Conservation (phyloP, 1,140 invertebrate species). For the Drosophila tropicalis region DNA sequence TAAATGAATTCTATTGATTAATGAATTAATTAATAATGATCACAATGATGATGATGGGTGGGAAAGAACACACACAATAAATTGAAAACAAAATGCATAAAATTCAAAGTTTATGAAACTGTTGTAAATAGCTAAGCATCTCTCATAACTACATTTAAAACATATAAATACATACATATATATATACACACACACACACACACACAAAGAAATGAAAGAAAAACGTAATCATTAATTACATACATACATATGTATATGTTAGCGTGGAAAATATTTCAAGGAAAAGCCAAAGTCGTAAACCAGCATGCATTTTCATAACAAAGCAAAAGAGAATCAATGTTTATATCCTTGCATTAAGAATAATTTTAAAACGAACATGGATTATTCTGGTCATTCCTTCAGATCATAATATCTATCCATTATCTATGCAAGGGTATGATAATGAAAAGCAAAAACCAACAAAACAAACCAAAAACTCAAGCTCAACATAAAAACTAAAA, state of each 20-base stretch:
- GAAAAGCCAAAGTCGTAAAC: constrained; percentile 73
- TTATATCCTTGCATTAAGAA: neutral
- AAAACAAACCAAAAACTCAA: constrained; percentile 9
- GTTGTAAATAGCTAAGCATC: constrained; percentile 75
- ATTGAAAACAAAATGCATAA: constrained; percentile 30
- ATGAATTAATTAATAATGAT: constrained; percentile 19
- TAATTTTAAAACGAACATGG: no score
- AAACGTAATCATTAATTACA: constrained; percentile 61
- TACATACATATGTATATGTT: no score
- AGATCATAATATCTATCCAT: no score
- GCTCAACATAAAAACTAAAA: constrained; percentile 41
- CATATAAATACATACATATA: constrained; percentile 43
- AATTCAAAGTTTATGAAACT: constrained; percentile 72
- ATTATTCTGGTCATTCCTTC: no score
- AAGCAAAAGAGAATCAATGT: constrained; percentile 15
- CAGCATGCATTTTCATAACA: constrained; percentile 76
- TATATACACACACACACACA: neutral
- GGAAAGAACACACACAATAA: neutral
- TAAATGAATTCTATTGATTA: constrained; percentile 71
- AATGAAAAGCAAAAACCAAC: neutral
- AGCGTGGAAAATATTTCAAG: constrained; percentile 46
- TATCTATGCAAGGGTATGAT: neutral
- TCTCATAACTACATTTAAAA: constrained; percentile 46
- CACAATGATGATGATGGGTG: neutral
- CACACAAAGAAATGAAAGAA: constrained; percentile 17